Evolutionary conservation across 2,888 invertebrate genomes (phyloP), one percentile per base, ranked within the genome.

Genomic region (Camponotus fellah): DNA sequence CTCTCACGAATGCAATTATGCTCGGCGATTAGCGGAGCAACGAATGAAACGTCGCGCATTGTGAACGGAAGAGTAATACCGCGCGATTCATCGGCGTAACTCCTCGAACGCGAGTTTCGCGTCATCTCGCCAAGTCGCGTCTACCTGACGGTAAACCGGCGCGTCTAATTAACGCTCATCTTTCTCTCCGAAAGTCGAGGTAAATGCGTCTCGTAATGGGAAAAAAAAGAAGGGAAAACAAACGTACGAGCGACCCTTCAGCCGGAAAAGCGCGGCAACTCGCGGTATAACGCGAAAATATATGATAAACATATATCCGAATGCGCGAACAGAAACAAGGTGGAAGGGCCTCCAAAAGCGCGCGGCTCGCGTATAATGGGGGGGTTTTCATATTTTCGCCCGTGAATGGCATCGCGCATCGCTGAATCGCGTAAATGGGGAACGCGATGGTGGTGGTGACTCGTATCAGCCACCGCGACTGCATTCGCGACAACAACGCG

Each of bases 361-460:
- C 72, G 80, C 84, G 83, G 81, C 91, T 74, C 85, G 82, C 84
- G 85, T 89, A 91, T 92, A 91, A 93, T 92, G 87, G 90, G 90
- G 87, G 90, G 90, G 88, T 93, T 93, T 91, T 92, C 87, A 91
- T 92, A 92, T 92, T 92, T 91, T 91, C 91, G 88, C 86, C 85
- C 34, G 86, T 93, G 92, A 93, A 93, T 92, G 91, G 92, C 90
- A 89, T 93, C 92, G 92, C 93, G 93, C 94, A 92, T 94, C 92
- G 92, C 91, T 94, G 92, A 91, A 88, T 92, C 92, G 91, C 87
- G 86, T 93, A 93, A 94, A 94, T 93, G 91, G 92, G 88, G 85
- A 83, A 64, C 88, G 83, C 88, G 21, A 53, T 37, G 58, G 49
- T 46, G 26, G 8, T 8, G 72, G 9, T n/a, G 71, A 53, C 43